Evolutionary conservation across 2,113 vertebrate genomes (phyloP), one percentile per base, ranked within the genome.

Genomic region (Triplophysa siluroides): DNA sequence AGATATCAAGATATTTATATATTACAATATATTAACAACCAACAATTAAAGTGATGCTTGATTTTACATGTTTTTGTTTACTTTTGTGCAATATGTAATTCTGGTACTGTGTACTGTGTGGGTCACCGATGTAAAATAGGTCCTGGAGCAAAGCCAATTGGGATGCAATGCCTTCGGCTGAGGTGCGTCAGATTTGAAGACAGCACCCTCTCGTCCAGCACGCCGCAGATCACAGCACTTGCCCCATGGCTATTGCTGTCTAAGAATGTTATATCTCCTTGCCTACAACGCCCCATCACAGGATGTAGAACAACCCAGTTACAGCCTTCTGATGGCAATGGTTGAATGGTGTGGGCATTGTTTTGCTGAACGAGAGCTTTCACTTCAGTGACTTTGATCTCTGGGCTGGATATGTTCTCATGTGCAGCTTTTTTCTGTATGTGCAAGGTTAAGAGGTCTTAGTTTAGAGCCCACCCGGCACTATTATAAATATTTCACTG

Each of bases 171-270:
- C 78, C 61, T 54, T 24, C 3, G 61, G 78, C 61, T 41, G 69
- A 73, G 70, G 74, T 71, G 56, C 63, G 74, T 77, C 67, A 78
- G 54, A 79, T 63, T 66, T 47, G 19, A 54, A 83, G 58, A 80
- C 47, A 83, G 64, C 62, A 41, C 60, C 70, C 66, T 62, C 60
- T 67, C 76, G 83, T 84, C 24, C 81, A 29, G 68, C 63, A 52
- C 83, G 84, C 58, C 70, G 71, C 86, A 78, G 78, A 85, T 84
- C 67, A 86, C 80, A 76, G 71, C 65, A 76, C 77, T 41, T 80
- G 68, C 84, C 87, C 86, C 85, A 71, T 24, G 79, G 89, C 87
- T 78, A 84, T 90, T 89, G 88, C 84, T 88, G 81, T 84, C 85
- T 87, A 61, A 81, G 70, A 84, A 83, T 76, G 61, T 79, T 84